phyloP scores from a whole-genome alignment of 2,888 invertebrate species.

The Alviniconcha strummeri region DNA sequence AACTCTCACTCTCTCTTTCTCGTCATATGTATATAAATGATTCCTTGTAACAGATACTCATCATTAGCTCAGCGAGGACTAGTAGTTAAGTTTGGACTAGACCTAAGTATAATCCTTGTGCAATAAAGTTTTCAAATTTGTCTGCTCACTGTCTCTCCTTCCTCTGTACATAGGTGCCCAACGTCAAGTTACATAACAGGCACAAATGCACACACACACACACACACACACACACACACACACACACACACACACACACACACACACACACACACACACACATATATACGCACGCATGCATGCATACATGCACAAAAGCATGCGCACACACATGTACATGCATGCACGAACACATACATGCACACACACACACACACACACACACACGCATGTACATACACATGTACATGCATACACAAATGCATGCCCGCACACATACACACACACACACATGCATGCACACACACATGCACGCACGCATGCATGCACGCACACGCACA shows the following conservation, averaged over 20 bases:
- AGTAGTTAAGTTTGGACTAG: too few relatives aligned
- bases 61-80: too few relatives aligned
- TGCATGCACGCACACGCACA: neutral
- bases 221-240: constrained; percentile 4
- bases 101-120: too few relatives aligned
- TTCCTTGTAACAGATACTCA: too few relatives aligned
- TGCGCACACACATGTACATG: neutral
- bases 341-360: neutral
- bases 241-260: neutral
- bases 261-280: neutral
- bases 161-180: too few relatives aligned
- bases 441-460: neutral
- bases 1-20: too few relatives aligned
- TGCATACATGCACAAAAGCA: neutral
- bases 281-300: neutral
- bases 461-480: neutral
- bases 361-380: neutral
- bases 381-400: neutral
- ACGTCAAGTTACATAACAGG: too few relatives aligned
- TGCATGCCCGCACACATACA: neutral
- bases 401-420: neutral
- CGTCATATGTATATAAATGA: too few relatives aligned
- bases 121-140: too few relatives aligned
- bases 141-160: too few relatives aligned
- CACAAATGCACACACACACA: neutral